These are phyloP conservation scores for Pediacus dermestoides DNA, from an alignment of 2,888 invertebrate genomes.

Conservation along the genomic window DNA sequence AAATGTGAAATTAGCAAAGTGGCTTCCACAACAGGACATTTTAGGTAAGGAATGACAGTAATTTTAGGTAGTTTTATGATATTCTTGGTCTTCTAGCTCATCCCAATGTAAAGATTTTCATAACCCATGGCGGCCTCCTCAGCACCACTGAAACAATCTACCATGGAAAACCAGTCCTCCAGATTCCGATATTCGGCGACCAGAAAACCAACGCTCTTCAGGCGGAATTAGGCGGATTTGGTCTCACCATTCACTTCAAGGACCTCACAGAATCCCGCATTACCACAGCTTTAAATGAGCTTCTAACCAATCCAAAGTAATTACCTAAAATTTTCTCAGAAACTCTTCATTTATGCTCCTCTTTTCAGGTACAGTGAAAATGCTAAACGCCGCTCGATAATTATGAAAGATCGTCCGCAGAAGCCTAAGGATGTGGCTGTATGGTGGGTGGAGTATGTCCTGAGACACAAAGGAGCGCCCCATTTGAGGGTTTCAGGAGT, in stretches of 20 bases:
- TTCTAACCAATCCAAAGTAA: slow-evolving; percentile 38
- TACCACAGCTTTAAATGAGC: slow-evolving; percentile 29
- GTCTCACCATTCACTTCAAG: slow-evolving; percentile 40
- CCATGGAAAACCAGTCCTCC: slow-evolving; percentile 52
- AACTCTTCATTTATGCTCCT: slow-evolving; percentile 21
- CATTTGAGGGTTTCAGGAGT: slow-evolving; percentile 29
- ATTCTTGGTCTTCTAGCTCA: slow-evolving; percentile 46
- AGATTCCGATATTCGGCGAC: slow-evolving; percentile 54
- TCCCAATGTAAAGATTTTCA: slow-evolving; percentile 50
- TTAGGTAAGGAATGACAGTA: slow-evolving; percentile 29
- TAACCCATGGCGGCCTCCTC: slow-evolving; percentile 53
- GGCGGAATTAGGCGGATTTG: slow-evolving; percentile 48
- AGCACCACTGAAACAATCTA: slow-evolving; percentile 52
- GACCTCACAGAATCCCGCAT: slow-evolving; percentile 42
- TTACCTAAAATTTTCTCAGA: slow-evolving; percentile 28
- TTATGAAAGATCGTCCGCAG: slow-evolving; percentile 30
- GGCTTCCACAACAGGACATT: slow-evolving; percentile 61
- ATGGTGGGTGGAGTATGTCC: slow-evolving; percentile 35
- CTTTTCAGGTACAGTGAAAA: slow-evolving; percentile 29
- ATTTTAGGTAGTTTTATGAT: slow-evolving; percentile 11
- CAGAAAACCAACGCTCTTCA: slow-evolving; percentile 52
- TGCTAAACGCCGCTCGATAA: slow-evolving; percentile 24
- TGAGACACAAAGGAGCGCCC: slow-evolving; percentile 32
- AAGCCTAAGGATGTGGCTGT: slow-evolving; percentile 29
- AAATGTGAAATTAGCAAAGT: slow-evolving; percentile 58